Evolutionary conservation across 2,888 invertebrate species (phyloP).

Genomic region (Seira musarum): DNA sequence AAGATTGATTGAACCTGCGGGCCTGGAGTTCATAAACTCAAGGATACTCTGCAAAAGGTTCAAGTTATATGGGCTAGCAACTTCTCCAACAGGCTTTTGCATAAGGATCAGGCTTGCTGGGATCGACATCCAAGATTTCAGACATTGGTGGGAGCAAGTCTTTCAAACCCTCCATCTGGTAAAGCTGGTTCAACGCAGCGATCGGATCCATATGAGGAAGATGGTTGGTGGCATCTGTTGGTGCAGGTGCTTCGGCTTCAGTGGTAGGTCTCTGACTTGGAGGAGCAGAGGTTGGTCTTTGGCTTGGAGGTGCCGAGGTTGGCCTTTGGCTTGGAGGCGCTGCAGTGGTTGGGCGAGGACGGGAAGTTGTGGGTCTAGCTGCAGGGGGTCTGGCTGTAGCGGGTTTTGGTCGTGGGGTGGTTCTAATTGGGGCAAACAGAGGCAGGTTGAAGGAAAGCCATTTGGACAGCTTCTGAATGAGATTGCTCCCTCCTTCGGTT

Average conservation of each 20-base stretch:
- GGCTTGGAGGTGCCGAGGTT: neutral
- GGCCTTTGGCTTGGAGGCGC: neutral
- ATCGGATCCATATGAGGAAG: neutral
- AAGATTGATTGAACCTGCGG: neutral
- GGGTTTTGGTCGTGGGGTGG: neutral
- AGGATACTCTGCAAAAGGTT: conserved; percentile 10
- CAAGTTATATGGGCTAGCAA: neutral
- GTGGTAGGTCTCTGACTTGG: neutral
- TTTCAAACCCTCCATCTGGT: neutral
- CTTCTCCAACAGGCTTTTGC: neutral
- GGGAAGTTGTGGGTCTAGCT: neutral
- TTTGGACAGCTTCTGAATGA: conserved; percentile 13
- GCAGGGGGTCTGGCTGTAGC: conserved; percentile 6
- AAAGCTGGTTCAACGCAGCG: neutral
- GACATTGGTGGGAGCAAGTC: conserved; percentile 7
- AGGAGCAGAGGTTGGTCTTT: neutral
- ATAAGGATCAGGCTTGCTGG: neutral
- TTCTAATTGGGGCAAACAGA: neutral
- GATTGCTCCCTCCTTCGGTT: neutral
- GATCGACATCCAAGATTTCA: neutral
- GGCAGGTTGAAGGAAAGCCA: conserved; percentile 1
- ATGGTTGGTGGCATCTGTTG: neutral
- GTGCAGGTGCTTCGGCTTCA: neutral
- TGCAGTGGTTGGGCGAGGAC: neutral
- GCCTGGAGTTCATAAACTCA: neutral